phyloP scores from a whole-genome alignment of 1,140 invertebrate genomes.

The Eubasilissa regina region DNA sequence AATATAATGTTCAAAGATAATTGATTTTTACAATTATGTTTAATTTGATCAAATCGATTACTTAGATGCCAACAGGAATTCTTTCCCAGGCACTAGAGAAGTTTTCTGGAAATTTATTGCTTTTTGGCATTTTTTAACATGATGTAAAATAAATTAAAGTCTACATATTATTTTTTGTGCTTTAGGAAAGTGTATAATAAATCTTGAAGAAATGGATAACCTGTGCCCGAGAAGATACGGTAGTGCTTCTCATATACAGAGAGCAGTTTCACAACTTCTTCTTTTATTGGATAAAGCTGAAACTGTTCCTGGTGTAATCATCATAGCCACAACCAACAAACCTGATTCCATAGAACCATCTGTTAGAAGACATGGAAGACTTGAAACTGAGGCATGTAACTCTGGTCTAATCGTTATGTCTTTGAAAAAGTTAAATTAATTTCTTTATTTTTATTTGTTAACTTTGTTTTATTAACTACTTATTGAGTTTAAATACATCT shows the following conservation, averaged over 20 bases:
- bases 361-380: conserved; percentile 64
- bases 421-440: not conserved
- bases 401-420: not conserved
- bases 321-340: conserved; percentile 67
- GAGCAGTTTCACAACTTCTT: conserved; percentile 64
- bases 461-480: too few relatives aligned
- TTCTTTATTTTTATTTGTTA: not conserved
- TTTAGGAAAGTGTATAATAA: conserved; percentile 62
- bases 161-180: not conserved
- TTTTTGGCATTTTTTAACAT: too few relatives aligned
- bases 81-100: too few relatives aligned
- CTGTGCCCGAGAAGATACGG: conserved; percentile 62
- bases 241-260: conserved; percentile 58
- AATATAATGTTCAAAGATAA: too few relatives aligned
- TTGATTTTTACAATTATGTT: too few relatives aligned
- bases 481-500: not conserved
- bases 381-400: conserved; percentile 63
- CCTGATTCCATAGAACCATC: conserved; percentile 64
- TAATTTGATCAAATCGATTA: too few relatives aligned
- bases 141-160: not conserved
- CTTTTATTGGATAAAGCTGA: conserved; percentile 65
- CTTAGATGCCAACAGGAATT: too few relatives aligned
- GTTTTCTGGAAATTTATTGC: too few relatives aligned
- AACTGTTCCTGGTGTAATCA: conserved; percentile 61
- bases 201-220: conserved; percentile 65